phyloP scores from a whole-genome alignment of 2,797 vertebrate genomes.

The Cossypha polioptera region DNA sequence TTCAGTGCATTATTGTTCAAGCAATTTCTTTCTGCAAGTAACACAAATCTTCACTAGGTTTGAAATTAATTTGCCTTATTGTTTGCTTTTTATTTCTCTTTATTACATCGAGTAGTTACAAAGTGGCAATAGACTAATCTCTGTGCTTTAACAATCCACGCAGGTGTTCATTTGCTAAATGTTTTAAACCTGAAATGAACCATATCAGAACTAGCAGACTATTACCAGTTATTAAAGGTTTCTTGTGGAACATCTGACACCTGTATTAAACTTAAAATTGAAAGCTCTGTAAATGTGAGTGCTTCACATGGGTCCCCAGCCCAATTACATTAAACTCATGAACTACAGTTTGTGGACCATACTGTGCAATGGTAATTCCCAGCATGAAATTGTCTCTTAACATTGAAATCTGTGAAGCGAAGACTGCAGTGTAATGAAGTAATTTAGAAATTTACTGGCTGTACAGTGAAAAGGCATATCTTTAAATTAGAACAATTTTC shows the following conservation, averaged over 20 bases:
- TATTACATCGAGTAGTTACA: not conserved
- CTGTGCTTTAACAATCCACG: not conserved
- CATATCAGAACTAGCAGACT: not conserved
- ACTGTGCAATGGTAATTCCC: not conserved
- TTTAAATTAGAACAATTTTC: not conserved
- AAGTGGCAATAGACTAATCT: not conserved
- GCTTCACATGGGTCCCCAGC: not conserved
- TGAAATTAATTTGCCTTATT: not conserved
- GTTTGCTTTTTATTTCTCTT: slow-evolving; percentile 32
- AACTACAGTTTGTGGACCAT: not conserved
- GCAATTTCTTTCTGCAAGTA: not conserved
- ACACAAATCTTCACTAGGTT: not conserved
- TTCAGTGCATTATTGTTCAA: not conserved
- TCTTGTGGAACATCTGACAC: slow-evolving; percentile 12
- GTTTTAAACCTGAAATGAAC: not conserved
- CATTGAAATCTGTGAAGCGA: not conserved
- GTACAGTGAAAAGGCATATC: not conserved
- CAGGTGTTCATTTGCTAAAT: not conserved
- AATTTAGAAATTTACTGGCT: not conserved
- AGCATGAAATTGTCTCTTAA: slow-evolving; percentile 10
- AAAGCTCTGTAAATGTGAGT: slow-evolving; percentile 17
- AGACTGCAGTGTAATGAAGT: not conserved
- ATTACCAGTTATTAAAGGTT: slow-evolving; percentile 1
- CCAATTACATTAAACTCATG: not conserved
- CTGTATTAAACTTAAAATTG: slow-evolving; percentile 7